Evolutionary conservation across 1,140 invertebrate genomes (phyloP).

Genomic region (Bombus ignitus): DNA sequence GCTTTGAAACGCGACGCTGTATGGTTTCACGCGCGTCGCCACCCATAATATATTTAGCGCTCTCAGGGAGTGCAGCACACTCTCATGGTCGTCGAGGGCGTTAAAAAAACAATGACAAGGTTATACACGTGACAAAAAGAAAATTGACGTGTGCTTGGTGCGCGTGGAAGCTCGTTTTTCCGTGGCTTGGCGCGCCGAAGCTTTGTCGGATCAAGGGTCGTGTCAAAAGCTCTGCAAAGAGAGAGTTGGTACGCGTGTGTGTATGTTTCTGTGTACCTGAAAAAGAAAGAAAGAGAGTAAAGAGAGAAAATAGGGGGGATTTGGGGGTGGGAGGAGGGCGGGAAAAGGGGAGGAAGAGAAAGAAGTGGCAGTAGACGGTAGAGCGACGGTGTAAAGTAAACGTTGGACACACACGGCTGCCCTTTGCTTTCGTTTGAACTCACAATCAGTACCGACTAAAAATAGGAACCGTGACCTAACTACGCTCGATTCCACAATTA

Average conservation of each 20-base stretch:
- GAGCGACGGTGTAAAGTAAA: conserved; percentile 42
- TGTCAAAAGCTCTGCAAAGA: conserved; percentile 24
- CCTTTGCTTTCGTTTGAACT: conserved; percentile 60
- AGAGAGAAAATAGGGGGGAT: neutral
- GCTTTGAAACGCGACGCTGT: neutral
- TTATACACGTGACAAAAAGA: conserved; percentile 29
- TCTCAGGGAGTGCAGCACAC: neutral
- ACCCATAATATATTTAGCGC: conserved; percentile 15
- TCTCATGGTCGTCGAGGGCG: conserved; percentile 15
- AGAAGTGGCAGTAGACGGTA: conserved; percentile 3
- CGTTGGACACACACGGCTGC: conserved; percentile 45
- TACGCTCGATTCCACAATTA: conserved; percentile 62
- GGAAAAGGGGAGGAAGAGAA: neutral
- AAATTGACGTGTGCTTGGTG: conserved; percentile 30
- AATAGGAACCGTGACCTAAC: conserved; percentile 60
- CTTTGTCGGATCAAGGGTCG: conserved; percentile 45
- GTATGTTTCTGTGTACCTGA: neutral
- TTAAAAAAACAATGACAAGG: conserved; percentile 32
- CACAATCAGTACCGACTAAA: conserved; percentile 50
- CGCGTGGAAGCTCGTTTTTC: conserved; percentile 2
- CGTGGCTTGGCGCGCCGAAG: conserved; percentile 20
- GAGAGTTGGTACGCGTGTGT: neutral
- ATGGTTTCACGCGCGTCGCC: conserved; percentile 6
- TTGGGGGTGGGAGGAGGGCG: too few species aligned
- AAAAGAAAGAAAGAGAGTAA: neutral